These are phyloP conservation scores for Drosophila bocqueti DNA, from an alignment of 1,140 invertebrate species.

Conservation along the genomic window DNA sequence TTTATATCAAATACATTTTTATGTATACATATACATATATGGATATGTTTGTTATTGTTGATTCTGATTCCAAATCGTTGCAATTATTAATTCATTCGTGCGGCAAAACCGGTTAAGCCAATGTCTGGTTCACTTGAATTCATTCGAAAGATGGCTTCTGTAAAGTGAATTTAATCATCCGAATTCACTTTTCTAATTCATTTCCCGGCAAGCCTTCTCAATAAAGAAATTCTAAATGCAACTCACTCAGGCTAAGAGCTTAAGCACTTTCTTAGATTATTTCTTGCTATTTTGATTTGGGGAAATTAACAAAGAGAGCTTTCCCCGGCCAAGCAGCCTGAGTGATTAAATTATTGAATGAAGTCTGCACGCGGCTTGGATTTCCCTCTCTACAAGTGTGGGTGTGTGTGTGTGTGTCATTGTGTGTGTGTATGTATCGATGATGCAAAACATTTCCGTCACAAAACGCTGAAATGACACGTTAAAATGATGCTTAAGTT, in stretches of 20 bases:
- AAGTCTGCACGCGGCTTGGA: constrained; percentile 14
- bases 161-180: not conserved
- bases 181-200: constrained; percentile 11
- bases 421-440: constrained; percentile 57
- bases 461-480: constrained; percentile 79
- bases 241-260: constrained; percentile 15
- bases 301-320: constrained; percentile 38
- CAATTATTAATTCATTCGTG: constrained; percentile 32
- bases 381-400: constrained; percentile 11
- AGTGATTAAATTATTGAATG: constrained; percentile 74
- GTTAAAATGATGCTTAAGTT: constrained; percentile 57
- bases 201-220: not conserved
- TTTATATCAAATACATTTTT: not conserved
- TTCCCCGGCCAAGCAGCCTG: constrained; percentile 16
- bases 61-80: constrained; percentile 26
- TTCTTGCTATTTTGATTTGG: constrained; percentile 27
- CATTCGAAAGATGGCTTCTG: not conserved
- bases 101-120: too few species aligned
- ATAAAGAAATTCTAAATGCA: constrained; percentile 9
- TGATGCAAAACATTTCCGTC: constrained; percentile 79
- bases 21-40: not conserved
- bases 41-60: constrained; percentile 26
- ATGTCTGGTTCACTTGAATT: not conserved
- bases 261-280: constrained; percentile 73
- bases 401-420: constrained; percentile 1